Base-by-base conservation (phyloP, 2,113 vertebrate genomes). In the Nasalis larvatus region DNA sequence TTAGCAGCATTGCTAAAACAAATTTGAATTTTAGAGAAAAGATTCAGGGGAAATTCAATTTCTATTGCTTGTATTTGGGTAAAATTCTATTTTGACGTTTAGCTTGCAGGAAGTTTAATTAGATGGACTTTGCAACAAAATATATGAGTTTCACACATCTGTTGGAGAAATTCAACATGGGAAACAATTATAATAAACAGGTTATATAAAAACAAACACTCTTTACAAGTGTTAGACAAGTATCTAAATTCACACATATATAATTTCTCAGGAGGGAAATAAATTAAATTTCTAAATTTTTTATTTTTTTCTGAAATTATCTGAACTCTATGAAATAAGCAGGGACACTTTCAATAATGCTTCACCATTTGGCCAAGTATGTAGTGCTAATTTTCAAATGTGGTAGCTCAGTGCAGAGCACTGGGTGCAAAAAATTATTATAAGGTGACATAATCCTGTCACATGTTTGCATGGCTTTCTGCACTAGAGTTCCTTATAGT, bases 91-190 rank as follows among this genome's bases (percentile, higher is more conserved):
- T 89, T 94, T 71, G 47, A 85, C 9, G 94, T 85, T 83, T 74
- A 96, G 56, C 25, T 95, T 77, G 35, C 32, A 89, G 56, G 58
- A 92, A 45, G n/a, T 95, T 87, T 97, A 97, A 97, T 95, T 93
- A 86, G 54, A 30, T 78, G 17, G 77, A 40, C 92, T 81, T 94
- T 91, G 60, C 87, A 95, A 96, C 77, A 82, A 82, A 90, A 96
- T 78, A 3, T 63, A 85, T 60, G 49, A 92, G 30, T 90, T 97
- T 97, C 89, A 97, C 77, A 92, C 84, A 90, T 82, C 90, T 94
- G 60, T 95, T 94, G 81, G 74, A 71, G 80, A 71, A 89, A 69
- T 54, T 84, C 83, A 93, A 25, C 5, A 1, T 54, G 71, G 42
- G 30, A 85, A 91, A 73, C 47, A 86, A 97, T 93, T 73, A 97